Evolutionary conservation across 1,140 invertebrate species (phyloP), one percentile per base, ranked within the genome.

Genomic region (Bombus picipes): DNA sequence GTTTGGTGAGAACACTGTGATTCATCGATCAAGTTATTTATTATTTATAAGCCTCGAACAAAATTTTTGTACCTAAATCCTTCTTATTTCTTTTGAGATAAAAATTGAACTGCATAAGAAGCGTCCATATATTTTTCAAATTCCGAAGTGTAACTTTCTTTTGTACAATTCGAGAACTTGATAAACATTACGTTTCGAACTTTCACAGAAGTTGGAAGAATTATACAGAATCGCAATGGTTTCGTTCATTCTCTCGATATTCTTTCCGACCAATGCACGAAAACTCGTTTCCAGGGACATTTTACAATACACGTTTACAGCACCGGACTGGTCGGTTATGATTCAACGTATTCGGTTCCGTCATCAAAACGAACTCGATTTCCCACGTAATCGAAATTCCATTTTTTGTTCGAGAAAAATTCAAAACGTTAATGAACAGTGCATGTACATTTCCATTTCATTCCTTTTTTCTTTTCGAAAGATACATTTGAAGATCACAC

Each of bases 291-390:
- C 73, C 18, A n/a, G 32, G 34, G 73, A 77, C 73, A 77, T 76
- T 83, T 77, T 53, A 41, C 81, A 68, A 83, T 77, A 39, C 81
- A 18, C 57, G 53, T 9, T 41, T 41, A 82, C 62, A 76, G 43
- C 66, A 39, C 72, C 22, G 41, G 28, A 6, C n/a, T 34, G 32
- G 10, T 34, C 37, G 28, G 70, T 28, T 41, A 75, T 57, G 57
- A 75, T 65, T 65, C 81, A 13, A 75, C 73, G 59, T 76, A 83
- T 77, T 77, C 73, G 73, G 76, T 76, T 83, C 81, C 43, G 66
- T 68, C 81, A 66, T 34, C 59, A 43, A 66, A 76, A 83, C 81
- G 59, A 39, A 83, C 25, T 76, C 81, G 81, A 76, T 68, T 83
- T 28, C 62, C 41, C 43, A 10, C 28, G 81, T 76, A 83, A 83